Evolutionary conservation across 2,888 invertebrate species (phyloP).

Genomic region (Spilosoma lubricipeda): DNA sequence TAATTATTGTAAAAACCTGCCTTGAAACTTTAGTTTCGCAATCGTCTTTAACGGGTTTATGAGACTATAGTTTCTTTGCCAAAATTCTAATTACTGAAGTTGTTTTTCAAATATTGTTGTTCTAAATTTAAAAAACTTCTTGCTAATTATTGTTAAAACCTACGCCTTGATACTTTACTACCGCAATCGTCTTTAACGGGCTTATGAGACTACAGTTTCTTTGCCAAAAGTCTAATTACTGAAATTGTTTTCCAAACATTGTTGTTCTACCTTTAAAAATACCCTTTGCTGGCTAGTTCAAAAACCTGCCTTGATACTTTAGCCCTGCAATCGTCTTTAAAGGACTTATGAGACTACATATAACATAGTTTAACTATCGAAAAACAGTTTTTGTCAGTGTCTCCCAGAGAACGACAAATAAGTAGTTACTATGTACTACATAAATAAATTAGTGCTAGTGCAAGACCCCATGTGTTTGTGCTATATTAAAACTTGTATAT

Average conservation of each 20-base stretch:
- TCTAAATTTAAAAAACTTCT: too few relatives aligned
- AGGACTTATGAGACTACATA: neutral
- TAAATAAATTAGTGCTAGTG: conserved; percentile 61
- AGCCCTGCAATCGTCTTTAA: neutral
- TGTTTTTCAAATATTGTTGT: too few relatives aligned
- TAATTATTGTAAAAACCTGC: too few relatives aligned
- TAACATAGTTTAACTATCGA: neutral
- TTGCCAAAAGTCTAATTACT: neutral
- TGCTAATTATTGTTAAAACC: too few relatives aligned
- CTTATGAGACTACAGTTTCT: neutral
- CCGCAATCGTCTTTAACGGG: too few relatives aligned
- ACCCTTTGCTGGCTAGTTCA: neutral
- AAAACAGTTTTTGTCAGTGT: neutral
- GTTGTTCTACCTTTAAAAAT: neutral
- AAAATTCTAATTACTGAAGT: too few relatives aligned
- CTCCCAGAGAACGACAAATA: conserved; percentile 1
- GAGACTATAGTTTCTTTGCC: too few relatives aligned
- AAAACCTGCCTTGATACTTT: neutral
- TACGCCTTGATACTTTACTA: too few relatives aligned
- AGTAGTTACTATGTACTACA: neutral
- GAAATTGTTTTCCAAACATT: neutral
- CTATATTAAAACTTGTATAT: conserved; percentile 33
- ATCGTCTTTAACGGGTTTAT: too few relatives aligned
- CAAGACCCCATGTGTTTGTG: conserved; percentile 50
- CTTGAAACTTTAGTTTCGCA: too few relatives aligned